Conservation (phyloP, 1,140 invertebrate species). For the Drosophila bocqueti region DNA sequence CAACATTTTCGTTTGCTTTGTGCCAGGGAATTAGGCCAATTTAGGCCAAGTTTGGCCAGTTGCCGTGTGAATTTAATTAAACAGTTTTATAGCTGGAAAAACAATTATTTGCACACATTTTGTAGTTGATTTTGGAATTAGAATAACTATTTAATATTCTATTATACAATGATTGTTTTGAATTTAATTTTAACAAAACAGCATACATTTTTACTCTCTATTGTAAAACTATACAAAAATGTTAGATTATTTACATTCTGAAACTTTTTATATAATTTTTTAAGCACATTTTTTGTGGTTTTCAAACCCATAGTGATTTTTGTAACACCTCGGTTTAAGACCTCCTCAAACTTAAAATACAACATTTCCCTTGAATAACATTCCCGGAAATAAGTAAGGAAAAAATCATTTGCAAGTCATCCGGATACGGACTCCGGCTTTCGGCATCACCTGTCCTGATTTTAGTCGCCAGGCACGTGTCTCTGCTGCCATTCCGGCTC, state of each 20-base stretch:
- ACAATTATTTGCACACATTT: conserved; percentile 14
- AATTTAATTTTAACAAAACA: not conserved
- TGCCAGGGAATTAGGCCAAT: conserved; percentile 14
- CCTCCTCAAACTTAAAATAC: not conserved
- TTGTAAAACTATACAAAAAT: not conserved
- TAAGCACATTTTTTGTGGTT: not conserved
- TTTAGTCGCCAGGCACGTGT: conserved; percentile 51
- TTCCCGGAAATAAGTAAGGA: not conserved
- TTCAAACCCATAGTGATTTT: not conserved
- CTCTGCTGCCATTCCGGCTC: conserved; percentile 12
- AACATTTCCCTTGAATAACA: not conserved
- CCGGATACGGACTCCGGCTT: not conserved
- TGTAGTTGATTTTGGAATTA: not conserved
- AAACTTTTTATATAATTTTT: not conserved
- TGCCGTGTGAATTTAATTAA: conserved; percentile 22
- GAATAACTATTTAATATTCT: not conserved
- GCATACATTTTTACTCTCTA: not conserved
- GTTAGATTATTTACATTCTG: not conserved
- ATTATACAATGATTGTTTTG: not conserved
- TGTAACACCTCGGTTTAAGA: not conserved
- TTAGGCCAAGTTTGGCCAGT: conserved; percentile 14
- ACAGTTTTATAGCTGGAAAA: conserved; percentile 1
- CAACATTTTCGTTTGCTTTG: conserved; percentile 40
- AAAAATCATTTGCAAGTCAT: conserved; percentile 21
- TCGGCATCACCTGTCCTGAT: conserved; percentile 17